phyloP scores from a whole-genome alignment of 2,113 vertebrate species.

The Sorex fumeus region DNA sequence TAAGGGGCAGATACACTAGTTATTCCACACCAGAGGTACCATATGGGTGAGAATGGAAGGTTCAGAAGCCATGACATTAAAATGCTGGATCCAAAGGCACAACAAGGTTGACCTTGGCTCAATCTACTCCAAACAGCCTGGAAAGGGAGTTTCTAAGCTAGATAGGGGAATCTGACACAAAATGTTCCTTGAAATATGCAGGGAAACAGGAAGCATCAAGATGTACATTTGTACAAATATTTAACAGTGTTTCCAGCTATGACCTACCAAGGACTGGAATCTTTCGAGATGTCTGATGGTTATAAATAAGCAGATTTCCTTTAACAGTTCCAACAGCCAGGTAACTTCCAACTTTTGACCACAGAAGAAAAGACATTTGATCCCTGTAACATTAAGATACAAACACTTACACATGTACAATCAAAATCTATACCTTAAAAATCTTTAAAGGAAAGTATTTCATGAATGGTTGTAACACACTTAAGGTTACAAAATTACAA shows the following conservation, averaged over 20 bases:
- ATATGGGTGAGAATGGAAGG: not conserved
- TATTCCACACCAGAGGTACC: not conserved
- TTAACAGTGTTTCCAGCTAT: conserved; percentile 53
- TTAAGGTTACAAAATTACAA: conserved; percentile 44
- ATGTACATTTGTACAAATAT: conserved; percentile 46
- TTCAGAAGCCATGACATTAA: not conserved
- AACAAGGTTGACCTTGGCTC: not conserved
- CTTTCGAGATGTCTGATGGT: conserved; percentile 97
- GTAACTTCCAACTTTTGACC: conserved; percentile 94
- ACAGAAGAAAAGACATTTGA: conserved; percentile 95
- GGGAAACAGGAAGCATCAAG: not conserved
- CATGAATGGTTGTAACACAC: conserved; percentile 25
- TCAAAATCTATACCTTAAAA: conserved; percentile 26
- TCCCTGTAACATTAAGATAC: conserved; percentile 90
- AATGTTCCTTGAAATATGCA: not conserved
- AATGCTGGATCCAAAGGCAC: not conserved
- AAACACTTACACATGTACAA: conserved; percentile 59
- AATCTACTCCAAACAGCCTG: not conserved
- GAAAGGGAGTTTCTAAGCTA: not conserved
- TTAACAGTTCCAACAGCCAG: conserved; percentile 96
- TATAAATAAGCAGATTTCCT: conserved; percentile 98
- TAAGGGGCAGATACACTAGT: not conserved
- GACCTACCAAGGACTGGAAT: conserved; percentile 95
- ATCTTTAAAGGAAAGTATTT: conserved; percentile 41
- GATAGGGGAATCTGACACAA: not conserved